These are phyloP conservation scores for Rhodinocichla rosea DNA, from an alignment of 2,113 vertebrate genomes.

Conservation along the genomic window DNA sequence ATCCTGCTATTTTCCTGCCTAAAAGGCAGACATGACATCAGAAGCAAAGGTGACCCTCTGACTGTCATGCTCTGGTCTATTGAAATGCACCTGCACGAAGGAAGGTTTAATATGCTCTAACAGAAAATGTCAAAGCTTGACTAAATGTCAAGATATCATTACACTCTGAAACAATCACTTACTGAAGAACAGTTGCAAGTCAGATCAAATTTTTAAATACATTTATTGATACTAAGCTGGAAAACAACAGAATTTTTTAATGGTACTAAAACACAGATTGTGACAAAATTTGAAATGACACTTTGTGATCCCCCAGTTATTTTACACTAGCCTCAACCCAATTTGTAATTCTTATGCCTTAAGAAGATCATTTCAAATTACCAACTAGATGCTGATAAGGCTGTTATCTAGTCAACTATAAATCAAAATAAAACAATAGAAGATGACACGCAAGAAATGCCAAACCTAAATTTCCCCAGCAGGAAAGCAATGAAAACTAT, in stretches of 20 bases:
- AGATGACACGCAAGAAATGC: background rate
- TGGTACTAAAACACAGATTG: background rate
- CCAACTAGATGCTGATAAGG: background rate
- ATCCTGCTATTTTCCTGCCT: background rate
- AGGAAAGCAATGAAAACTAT: background rate
- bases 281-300: background rate
- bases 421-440: background rate
- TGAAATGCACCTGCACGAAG: conserved; percentile 7
- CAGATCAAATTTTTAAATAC: background rate
- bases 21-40: background rate
- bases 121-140: conserved; percentile 47
- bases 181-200: background rate
- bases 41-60: background rate
- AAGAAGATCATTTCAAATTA: background rate
- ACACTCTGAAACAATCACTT: background rate
- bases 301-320: background rate
- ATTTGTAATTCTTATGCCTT: background rate
- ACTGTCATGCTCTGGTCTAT: background rate
- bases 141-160: conserved; percentile 22
- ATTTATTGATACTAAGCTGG: background rate
- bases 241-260: background rate
- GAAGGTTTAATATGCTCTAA: background rate
- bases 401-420: background rate
- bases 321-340: background rate
- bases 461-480: background rate